phyloP scores from a whole-genome alignment of 2,797 vertebrate genomes.

The Eulemur rubriventer region DNA sequence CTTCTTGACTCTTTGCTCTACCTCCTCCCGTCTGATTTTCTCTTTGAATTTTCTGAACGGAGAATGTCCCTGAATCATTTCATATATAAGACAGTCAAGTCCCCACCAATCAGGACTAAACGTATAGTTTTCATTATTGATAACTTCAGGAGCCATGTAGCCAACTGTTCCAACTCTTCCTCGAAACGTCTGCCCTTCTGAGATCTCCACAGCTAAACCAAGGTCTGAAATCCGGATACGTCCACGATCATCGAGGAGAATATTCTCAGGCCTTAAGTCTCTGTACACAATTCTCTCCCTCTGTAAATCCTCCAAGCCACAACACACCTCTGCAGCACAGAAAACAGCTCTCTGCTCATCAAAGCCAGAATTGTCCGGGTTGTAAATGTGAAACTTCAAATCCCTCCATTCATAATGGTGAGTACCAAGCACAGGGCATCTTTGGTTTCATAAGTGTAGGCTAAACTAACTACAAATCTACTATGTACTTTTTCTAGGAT shows the following conservation, averaged over 20 bases:
- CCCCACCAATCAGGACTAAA: conserved; percentile 97
- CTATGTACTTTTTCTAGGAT: conserved; percentile 98
- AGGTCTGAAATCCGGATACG: too few species aligned
- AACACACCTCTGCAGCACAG: conserved; percentile 96
- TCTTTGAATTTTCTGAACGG: conserved; percentile 94
- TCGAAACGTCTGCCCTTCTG: too few species aligned
- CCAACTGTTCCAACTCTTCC: background rate
- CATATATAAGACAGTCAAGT: conserved; percentile 94
- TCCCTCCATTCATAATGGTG: conserved; percentile 96
- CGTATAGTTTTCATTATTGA: conserved; percentile 92
- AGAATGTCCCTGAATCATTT: conserved; percentile 96
- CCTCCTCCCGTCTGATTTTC: conserved; percentile 92
- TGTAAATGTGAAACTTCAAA: conserved; percentile 96
- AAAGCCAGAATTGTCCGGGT: conserved; percentile 95
- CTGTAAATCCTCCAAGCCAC: conserved; percentile 94
- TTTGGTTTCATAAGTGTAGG: conserved; percentile 94
- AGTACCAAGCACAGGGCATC: conserved; percentile 95
- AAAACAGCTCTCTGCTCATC: conserved; percentile 94
- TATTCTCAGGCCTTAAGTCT: too few species aligned
- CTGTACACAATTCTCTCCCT: conserved; percentile 95
- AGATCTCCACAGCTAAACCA: too few species aligned
- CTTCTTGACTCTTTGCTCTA: conserved; percentile 91
- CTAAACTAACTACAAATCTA: conserved; percentile 96
- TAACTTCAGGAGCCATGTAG: conserved; percentile 92
- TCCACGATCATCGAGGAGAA: too few species aligned